These are phyloP conservation scores for Mormyrops boulengeri DNA, from an alignment of 2,797 vertebrate species.

Conservation along the genomic window DNA sequence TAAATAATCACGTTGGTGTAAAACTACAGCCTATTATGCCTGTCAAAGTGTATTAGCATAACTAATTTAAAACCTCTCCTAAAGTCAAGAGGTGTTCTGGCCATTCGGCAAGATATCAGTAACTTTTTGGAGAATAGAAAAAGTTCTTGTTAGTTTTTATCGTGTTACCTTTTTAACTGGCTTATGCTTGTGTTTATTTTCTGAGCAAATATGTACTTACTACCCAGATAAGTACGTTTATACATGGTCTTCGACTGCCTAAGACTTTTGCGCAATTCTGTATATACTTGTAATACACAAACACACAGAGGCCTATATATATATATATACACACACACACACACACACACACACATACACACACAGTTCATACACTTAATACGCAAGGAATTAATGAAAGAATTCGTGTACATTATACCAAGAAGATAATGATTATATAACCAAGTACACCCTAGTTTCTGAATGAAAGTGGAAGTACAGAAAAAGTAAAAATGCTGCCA, in stretches of 20 bases:
- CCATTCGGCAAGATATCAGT: not conserved
- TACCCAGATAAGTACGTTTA: not conserved
- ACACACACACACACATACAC: not conserved
- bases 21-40: not conserved
- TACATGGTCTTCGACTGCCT: not conserved
- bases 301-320: not conserved
- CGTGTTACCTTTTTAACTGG: not conserved
- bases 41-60: not conserved
- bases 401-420: not conserved
- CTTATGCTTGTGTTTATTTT: not conserved
- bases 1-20: not conserved
- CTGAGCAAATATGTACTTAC: not conserved
- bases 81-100: not conserved
- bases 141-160: not conserved
- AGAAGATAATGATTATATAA: not conserved
- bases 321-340: no score
- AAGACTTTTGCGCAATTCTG: not conserved
- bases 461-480: not conserved
- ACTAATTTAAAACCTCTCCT: not conserved
- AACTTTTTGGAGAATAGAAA: not conserved
- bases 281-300: not conserved
- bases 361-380: not conserved
- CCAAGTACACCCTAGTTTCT: not conserved
- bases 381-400: not conserved
- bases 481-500: constrained; percentile 17